phyloP scores from a whole-genome alignment of 2,113 vertebrate species.

The Cephalopterus ornatus region DNA sequence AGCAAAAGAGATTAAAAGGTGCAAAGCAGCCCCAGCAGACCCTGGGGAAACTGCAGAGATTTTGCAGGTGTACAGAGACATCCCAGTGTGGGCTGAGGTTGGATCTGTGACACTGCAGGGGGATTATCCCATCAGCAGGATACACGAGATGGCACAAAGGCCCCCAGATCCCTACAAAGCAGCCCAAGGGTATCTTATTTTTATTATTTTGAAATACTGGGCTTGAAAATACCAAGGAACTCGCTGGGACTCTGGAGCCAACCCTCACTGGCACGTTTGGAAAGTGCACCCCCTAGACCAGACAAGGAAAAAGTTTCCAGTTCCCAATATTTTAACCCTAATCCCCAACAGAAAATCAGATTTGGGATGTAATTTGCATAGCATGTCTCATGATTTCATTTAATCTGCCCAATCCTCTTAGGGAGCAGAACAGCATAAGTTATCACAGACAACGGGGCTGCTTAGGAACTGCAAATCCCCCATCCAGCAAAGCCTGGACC shows the following conservation, averaged over 20 bases:
- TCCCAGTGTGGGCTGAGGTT: not conserved
- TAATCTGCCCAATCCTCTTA: constrained; percentile 82
- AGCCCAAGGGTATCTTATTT: too few species aligned
- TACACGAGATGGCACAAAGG: not conserved
- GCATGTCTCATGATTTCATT: constrained; percentile 84
- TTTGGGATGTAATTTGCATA: constrained; percentile 85
- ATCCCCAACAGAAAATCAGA: constrained; percentile 72
- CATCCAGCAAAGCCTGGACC: constrained; percentile 48
- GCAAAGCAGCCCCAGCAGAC: not conserved
- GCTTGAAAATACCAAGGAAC: not conserved
- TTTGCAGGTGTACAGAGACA: not conserved
- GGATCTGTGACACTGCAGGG: not conserved
- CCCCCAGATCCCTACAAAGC: rapidly evolving
- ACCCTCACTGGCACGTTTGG: rapidly evolving
- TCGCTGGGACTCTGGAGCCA: not conserved
- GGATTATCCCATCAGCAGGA: not conserved
- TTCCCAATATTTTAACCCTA: not conserved
- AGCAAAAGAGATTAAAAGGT: not conserved
- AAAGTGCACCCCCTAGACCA: not conserved
- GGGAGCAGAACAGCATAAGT: constrained; percentile 70
- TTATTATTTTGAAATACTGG: rapidly evolving
- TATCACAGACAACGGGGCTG: constrained; percentile 74
- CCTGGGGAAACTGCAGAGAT: too few species aligned
- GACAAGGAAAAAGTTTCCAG: not conserved
- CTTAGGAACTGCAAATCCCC: constrained; percentile 69